Conservation (phyloP, 2,113 vertebrate genomes). For the Menidia beryllina region DNA sequence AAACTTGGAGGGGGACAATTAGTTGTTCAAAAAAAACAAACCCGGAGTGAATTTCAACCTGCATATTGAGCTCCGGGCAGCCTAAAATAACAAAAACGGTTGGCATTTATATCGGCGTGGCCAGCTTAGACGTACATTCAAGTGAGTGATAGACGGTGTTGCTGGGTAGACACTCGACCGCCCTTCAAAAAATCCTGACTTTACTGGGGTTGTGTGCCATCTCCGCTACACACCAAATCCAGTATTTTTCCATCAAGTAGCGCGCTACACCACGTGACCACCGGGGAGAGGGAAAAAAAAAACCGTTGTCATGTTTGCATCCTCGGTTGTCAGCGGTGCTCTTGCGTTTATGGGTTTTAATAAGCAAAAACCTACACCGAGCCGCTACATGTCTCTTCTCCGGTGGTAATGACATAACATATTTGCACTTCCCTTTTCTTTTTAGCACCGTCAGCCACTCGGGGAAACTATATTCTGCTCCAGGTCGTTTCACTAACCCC, state of each 20-base stretch:
- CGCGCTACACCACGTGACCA: constrained; percentile 82
- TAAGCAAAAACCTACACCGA: not conserved
- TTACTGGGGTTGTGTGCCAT: constrained; percentile 70
- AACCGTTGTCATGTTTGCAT: constrained; percentile 75
- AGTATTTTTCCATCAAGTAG: constrained; percentile 89
- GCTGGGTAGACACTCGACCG: constrained; percentile 71
- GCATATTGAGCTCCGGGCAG: not conserved
- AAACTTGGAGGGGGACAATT: too few relatives aligned
- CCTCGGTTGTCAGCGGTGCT: constrained; percentile 53
- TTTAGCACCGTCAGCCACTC: constrained; percentile 24
- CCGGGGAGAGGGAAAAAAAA: constrained; percentile 17
- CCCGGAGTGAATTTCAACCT: constrained; percentile 2
- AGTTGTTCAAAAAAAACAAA: not conserved
- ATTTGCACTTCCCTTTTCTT: not conserved
- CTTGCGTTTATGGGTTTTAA: not conserved
- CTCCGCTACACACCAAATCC: constrained; percentile 81
- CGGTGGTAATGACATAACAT: not conserved
- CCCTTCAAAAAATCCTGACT: constrained; percentile 74
- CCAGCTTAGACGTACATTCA: not conserved
- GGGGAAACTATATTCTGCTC: constrained; percentile 45
- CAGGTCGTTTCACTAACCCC: constrained; percentile 74
- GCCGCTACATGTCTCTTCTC: not conserved
- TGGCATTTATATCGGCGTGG: not conserved
- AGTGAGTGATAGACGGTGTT: constrained; percentile 55
- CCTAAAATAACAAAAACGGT: not conserved